These are phyloP conservation scores for Phymorhynchus buccinoides DNA, from an alignment of 1,140 invertebrate genomes.

Conservation along the genomic window DNA sequence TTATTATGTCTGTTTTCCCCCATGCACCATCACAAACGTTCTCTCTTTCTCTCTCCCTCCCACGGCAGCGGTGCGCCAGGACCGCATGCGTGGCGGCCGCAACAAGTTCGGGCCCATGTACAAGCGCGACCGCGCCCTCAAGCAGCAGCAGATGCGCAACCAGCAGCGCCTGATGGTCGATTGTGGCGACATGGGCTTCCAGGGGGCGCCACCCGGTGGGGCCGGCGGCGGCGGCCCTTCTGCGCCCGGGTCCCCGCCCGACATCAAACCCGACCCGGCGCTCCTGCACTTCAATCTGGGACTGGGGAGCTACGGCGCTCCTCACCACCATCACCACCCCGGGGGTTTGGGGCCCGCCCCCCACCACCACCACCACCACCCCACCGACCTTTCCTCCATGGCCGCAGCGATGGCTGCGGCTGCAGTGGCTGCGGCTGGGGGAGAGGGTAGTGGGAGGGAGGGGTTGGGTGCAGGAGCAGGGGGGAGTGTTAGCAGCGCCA, in stretches of 20 bases:
- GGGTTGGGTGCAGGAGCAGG: background rate
- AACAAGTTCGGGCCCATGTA: conserved; percentile 99
- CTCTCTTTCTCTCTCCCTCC: background rate
- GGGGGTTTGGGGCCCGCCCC: no score
- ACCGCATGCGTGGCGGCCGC: conserved; percentile 97
- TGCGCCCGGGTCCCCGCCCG: conserved; percentile 51
- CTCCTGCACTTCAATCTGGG: conserved; percentile 54
- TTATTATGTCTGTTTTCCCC: background rate
- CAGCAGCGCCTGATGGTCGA: conserved; percentile 60
- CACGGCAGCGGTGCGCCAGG: conserved; percentile 91
- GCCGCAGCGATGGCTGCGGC: conserved; percentile 39
- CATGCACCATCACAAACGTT: no score
- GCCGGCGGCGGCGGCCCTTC: background rate
- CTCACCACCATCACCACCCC: background rate
- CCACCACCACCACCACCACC: background rate
- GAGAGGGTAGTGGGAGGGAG: background rate
- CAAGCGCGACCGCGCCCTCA: conserved; percentile 96
- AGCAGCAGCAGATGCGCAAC: conserved; percentile 87
- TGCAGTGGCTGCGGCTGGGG: background rate
- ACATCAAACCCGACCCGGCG: conserved; percentile 66
- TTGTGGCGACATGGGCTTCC: background rate
- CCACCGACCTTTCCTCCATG: conserved; percentile 32
- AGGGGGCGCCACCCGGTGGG: background rate
- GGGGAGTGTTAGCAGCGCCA: background rate
- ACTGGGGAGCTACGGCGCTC: conserved; percentile 36